Evolutionary conservation across 2,113 vertebrate genomes (phyloP).

Genomic region (Hydrochoerus hydrochaeris): DNA sequence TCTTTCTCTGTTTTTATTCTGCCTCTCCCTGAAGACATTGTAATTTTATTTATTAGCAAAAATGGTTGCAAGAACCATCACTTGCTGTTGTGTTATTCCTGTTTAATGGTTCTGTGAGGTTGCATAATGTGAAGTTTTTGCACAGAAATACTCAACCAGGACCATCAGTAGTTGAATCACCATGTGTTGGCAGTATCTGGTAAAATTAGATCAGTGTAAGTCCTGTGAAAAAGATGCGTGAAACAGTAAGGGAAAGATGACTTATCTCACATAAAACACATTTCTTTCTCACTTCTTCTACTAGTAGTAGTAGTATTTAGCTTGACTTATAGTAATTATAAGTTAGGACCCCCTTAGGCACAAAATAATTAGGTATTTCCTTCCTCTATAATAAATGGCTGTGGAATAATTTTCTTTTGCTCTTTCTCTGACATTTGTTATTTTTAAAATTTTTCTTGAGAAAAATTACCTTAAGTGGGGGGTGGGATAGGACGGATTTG

Average conservation of each 20-base stretch:
- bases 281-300: background rate
- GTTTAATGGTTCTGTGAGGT: conserved; percentile 17
- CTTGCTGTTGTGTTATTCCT: conserved; percentile 12
- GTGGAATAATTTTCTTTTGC: background rate
- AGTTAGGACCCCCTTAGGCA: background rate
- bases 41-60: conserved; percentile 63
- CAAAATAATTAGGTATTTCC: conserved; percentile 2
- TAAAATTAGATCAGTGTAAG: conserved; percentile 43
- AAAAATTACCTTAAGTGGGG: background rate
- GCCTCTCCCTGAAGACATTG: conserved; percentile 24
- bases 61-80: background rate
- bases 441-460: conserved; percentile 12
- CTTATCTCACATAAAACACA: conserved; percentile 36
- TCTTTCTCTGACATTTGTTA: background rate
- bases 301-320: conserved; percentile 40
- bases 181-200: conserved; percentile 49
- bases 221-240: conserved; percentile 33
- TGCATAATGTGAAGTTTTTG: background rate
- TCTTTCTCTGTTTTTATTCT: conserved; percentile 13
- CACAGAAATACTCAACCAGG: background rate
- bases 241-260: conserved; percentile 39
- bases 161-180: conserved; percentile 22
- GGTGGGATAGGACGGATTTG: background rate
- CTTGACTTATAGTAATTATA: background rate
- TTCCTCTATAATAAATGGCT: background rate